These are phyloP conservation scores for Megathymus violae DNA, from an alignment of 1,140 invertebrate species.

Conservation along the genomic window DNA sequence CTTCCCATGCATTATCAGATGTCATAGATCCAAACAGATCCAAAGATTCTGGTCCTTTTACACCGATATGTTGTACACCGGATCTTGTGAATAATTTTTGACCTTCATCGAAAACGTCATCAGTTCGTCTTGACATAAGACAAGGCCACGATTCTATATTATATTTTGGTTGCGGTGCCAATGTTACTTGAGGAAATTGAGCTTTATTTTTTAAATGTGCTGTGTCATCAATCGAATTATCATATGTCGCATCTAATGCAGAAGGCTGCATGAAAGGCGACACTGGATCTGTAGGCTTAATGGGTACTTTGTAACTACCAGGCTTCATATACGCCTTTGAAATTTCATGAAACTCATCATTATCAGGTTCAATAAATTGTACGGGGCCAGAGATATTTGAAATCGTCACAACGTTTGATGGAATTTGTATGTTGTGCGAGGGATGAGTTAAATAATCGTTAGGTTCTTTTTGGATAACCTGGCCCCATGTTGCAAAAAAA, in stretches of 20 bases:
- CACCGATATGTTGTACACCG: constrained; percentile 53
- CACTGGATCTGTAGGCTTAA: constrained; percentile 70
- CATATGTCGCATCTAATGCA: constrained; percentile 59
- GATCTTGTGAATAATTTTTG: constrained; percentile 53
- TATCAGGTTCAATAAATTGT: constrained; percentile 77
- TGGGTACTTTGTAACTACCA: constrained; percentile 81
- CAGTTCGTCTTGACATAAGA: constrained; percentile 59
- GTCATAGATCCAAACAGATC: constrained; percentile 69
- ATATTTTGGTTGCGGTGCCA: constrained; percentile 76
- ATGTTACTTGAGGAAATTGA: constrained; percentile 61
- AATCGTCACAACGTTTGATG: constrained; percentile 72
- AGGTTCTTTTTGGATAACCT: constrained; percentile 81
- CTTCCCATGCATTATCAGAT: constrained; percentile 80
- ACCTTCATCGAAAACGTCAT: constrained; percentile 63
- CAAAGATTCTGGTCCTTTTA: constrained; percentile 57
- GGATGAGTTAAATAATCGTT: constrained; percentile 79
- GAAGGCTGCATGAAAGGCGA: constrained; percentile 54
- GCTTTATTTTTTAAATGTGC: constrained; percentile 59
- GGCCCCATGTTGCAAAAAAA: constrained; percentile 82
- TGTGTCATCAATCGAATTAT: constrained; percentile 56
- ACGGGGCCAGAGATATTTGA: constrained; percentile 80
- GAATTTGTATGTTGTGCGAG: constrained; percentile 69
- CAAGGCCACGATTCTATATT: constrained; percentile 77
- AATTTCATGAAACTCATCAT: constrained; percentile 81
- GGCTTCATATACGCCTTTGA: constrained; percentile 82